phyloP scores from a whole-genome alignment of 2,797 vertebrate genomes.

The Lophius americanus region DNA sequence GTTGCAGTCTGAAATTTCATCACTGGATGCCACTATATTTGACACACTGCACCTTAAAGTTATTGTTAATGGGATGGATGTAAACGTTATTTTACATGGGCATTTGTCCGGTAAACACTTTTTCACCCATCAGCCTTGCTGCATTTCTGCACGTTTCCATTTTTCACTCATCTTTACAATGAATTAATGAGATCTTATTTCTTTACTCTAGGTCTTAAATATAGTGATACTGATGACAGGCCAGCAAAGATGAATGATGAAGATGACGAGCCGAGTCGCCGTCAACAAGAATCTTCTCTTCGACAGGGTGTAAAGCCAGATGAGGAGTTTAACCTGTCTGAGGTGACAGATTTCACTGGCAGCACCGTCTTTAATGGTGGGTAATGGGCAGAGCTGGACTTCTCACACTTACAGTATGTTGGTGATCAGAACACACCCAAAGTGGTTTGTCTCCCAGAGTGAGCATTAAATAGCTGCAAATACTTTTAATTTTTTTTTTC shows the following conservation, averaged over 20 bases:
- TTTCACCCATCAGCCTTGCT: not conserved
- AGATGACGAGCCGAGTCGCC: conserved; percentile 1
- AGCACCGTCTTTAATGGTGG: conserved; percentile 35
- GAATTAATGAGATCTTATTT: not conserved
- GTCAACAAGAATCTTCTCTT: not conserved
- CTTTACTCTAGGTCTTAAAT: conserved; percentile 17
- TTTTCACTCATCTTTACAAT: not conserved
- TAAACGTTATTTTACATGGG: no score
- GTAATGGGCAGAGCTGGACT: not conserved
- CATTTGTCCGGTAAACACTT: no score
- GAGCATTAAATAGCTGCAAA: no score
- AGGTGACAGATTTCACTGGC: conserved; percentile 17
- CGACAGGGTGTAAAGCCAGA: conserved; percentile 12
- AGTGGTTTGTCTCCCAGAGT: no score
- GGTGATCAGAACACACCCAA: not conserved
- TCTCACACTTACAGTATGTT: no score
- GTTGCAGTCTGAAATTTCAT: no score
- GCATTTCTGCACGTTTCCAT: not conserved
- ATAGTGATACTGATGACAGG: not conserved
- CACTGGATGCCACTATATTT: no score
- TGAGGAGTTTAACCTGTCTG: conserved; percentile 17
- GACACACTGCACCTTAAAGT: no score
- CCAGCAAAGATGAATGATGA: conserved; percentile 18
- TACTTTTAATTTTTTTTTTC: no score
- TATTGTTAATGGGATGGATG: no score